Base-by-base conservation (phyloP, 2,797 vertebrate species). In the Spheniscus humboldti region DNA sequence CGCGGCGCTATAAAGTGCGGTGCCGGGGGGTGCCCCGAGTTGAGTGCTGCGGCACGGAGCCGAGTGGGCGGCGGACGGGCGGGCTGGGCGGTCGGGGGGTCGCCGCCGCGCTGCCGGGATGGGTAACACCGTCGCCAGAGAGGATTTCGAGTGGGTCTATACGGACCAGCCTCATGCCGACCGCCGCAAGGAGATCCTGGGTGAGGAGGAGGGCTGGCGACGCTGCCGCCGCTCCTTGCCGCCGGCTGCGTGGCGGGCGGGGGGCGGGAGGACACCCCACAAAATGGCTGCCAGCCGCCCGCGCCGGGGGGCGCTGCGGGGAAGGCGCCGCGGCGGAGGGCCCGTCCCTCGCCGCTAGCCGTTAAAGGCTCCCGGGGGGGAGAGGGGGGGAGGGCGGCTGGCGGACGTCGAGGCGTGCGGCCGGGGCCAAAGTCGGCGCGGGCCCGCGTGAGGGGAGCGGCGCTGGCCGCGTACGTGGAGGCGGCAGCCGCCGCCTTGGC, bases 81-180 rank as follows among this genome's bases (percentile, higher is more conserved):
- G 10, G 31, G 7, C 0, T 4, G 18, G 4, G 18, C 0, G 15
- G 22, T 7, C 0, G 37, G 4, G 8, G 3, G 5, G 3, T 0
- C 2, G 4, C 1, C 0, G 4, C 1, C 0, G 13, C 0, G 9
- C 6, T 10, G 68, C 33, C 45, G 90, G 75, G 6, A 99, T 99
- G 99, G 99, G 99, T 15, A 99, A 98, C 81, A 94, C 97, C 4
- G 98, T 99, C 5, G 98, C 98, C 5, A 98, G 99, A 2, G 99
- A 99, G 23, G 99, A 99, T 87, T 99, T 98, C 66, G 99, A 99
- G 72, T 99, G 99, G 99, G 99, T 99, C 9, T 99, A 99, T 43
- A 99, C 99, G 11, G 99, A 99, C 81, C 98, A 99, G 98, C 99
- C 99, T 3, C 99, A 99, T 48, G 99, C 99, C 9, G 98, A 98